Evolutionary conservation across 2,113 vertebrate genomes (phyloP), one percentile per base, ranked within the genome.

Genomic region (Hoplias malabaricus): DNA sequence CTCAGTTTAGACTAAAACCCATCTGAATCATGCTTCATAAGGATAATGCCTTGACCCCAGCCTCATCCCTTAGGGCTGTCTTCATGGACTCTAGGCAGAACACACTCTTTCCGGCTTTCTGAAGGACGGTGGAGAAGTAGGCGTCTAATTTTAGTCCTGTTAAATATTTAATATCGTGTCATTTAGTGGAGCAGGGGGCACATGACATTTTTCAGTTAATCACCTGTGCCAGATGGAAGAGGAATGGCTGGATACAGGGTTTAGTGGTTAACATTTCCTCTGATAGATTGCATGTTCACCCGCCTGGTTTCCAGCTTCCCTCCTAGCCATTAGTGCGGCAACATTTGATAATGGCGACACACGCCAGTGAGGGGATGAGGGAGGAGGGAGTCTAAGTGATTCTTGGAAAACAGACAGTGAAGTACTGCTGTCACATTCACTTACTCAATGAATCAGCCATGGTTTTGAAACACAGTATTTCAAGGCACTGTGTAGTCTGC

Each of bases 161-260:
- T 86, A 75, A 84, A 87, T 81, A 81, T 87, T 80, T 74, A 72
- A 86, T 88, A 79, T 54, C 31, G 56, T 23, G 80, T 88, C 73
- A 83, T 82, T 85, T 75, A 75, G 21, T 75, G 48, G 46, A n/a
- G 48, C 56, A 63, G 63, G 67, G 67, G 71, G 19, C 73, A 69
- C 78, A 66, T 31, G 59, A 50, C 77, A 62, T 63, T 38, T 80
- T 70, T 42, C 48, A 16, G 69, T 72, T 73, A 83, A 80, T 84
- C 69, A 83, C 43, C 65, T 62, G 80, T 19, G 31, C 69, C 69
- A 43, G 61, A 71, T 46, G 82, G 63, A 56, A 85, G 69, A 63
- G 19, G 42, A 78, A 86, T 68, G 74, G 59, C 83, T 84, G 79
- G 67, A 25, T 46, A 43, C n/a, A 34, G 23, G 29, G 61, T 27